Evolutionary conservation across 1,140 invertebrate genomes (phyloP), one percentile per base, ranked within the genome.

Genomic region (Ctenoplectra terminalis): DNA sequence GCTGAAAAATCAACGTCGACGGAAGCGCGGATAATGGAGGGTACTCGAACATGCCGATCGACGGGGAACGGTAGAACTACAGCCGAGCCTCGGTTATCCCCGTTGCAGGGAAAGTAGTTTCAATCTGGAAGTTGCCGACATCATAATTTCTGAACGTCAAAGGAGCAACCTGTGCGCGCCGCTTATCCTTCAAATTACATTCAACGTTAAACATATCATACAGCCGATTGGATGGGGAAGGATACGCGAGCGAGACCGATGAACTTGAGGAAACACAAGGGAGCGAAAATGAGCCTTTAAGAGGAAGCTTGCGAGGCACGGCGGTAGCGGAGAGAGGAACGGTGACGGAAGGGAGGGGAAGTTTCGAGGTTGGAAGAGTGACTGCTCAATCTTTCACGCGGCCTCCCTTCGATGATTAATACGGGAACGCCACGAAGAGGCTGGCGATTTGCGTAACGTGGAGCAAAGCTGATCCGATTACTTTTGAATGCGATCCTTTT

Each of bases 371-470:
- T 67, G 77, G 64, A 58, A 54, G 50, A 75, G 74, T 60, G 85
- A 83, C 72, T 84, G 85, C 69, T 84, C 81, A 76, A 87, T 71
- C 75, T 63, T 71, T 81, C 63, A 71, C 81, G 69, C 72, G 77
- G 56, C 40, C 72, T 60, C 48, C 66, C 72, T 81, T 61, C 76
- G 83, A 89, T 90, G 89, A 90, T 90, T 90, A 90, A 90, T 88
- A 89, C 69, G 75, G 84, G 80, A 81, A 78, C 81, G 75, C 85
- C 31, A 54, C 50, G 61, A 58, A 77, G 78, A 88, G 84, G 80
- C 74, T 76, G 82, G 82, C 86, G 86, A 87, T 89, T 88, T 89
- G 84, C 82, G 86, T 89, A 89, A 87, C 84, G 81, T 74, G 58
- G 73, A 75, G 86, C 81, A 70, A 82, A 83, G 83, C 77, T 86